These are phyloP conservation scores for Troides oblongomaculatus DNA, from an alignment of 2,888 invertebrate species.

Conservation along the genomic window DNA sequence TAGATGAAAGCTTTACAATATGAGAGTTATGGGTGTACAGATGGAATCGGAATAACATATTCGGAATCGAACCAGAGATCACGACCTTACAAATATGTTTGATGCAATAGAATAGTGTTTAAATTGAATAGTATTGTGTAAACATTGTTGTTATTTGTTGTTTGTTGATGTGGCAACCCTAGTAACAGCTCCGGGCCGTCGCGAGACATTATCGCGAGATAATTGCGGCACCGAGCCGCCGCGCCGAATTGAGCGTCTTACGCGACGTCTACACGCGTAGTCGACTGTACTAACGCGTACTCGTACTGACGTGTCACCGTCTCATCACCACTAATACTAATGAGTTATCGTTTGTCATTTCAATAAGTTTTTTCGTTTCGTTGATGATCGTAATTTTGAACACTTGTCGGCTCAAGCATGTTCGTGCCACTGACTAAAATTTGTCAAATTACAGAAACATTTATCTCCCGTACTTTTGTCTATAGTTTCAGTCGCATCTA, in stretches of 20 bases:
- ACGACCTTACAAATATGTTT: no score
- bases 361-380: neutral
- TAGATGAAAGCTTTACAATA: no score
- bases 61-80: no score
- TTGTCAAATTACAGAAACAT: no score
- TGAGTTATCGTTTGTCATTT: neutral
- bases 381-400: neutral
- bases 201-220: slow-evolving; percentile 60
- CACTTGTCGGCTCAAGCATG: neutral
- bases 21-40: no score
- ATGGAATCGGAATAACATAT: no score
- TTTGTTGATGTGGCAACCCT: slow-evolving; percentile 51
- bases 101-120: no score
- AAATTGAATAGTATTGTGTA: no score
- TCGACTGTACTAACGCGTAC: neutral
- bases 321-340: neutral
- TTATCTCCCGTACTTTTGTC: no score
- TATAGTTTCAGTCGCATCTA: no score
- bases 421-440: neutral
- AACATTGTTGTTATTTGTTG: no score
- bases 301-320: neutral
- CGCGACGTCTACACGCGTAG: slow-evolving; percentile 28
- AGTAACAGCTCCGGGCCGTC: slow-evolving; percentile 42
- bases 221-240: slow-evolving; percentile 50
- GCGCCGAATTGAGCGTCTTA: slow-evolving; percentile 51